phyloP scores from a whole-genome alignment of 2,797 vertebrate species.

The Lacerta agilis region DNA sequence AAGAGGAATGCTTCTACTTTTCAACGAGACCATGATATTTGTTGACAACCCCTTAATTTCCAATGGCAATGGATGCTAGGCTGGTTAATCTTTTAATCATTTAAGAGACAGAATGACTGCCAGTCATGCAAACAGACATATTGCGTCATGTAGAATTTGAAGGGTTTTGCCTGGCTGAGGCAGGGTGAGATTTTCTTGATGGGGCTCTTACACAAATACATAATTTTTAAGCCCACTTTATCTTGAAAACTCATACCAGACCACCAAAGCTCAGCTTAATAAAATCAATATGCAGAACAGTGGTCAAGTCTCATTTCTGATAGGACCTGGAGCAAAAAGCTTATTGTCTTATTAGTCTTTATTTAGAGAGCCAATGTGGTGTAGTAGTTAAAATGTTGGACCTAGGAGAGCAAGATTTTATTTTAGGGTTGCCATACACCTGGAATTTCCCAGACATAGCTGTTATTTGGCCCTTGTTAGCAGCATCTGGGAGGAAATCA shows the following conservation, averaged over 20 bases:
- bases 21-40: not conserved
- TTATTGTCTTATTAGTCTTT: no score
- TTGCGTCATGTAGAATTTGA: not conserved
- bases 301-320: not conserved
- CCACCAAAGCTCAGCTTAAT: not conserved
- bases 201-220: not conserved
- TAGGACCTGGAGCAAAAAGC: not conserved
- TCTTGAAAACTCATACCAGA: not conserved
- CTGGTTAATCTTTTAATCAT: not conserved
- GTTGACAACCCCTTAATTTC: not conserved
- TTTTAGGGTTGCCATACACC: no score
- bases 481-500: no score
- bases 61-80: not conserved
- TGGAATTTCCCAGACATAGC: no score
- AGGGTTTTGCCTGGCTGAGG: not conserved
- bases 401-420: no score
- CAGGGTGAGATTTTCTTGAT: not conserved
- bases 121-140: not conserved
- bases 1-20: not conserved
- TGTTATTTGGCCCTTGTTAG: no score
- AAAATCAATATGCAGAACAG: not conserved
- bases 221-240: not conserved
- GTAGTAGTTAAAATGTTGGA: no score
- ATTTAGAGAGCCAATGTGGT: no score
- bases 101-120: not conserved